Evolutionary conservation across 2,888 invertebrate species (phyloP), one percentile per base, ranked within the genome.

Genomic region (Troides helena): DNA sequence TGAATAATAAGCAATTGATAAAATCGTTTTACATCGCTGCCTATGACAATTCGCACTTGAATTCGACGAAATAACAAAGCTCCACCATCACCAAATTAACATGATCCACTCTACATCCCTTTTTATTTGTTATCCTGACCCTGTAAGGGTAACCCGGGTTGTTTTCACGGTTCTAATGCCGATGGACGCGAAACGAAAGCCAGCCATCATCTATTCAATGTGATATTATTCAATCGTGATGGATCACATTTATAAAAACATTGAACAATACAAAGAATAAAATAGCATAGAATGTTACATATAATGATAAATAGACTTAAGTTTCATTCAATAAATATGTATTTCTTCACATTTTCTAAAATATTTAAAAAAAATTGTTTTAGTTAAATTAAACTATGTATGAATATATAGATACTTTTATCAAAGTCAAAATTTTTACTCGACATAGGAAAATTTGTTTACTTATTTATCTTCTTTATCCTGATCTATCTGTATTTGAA

Each of bases 21-120:
- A 87, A 89, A 87, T 86, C 87, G 80, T 81, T 84, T 83, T 81
- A 80, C 77, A 77, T 73, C 77, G 72, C 87, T 88, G 89, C 81
- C 86, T 87, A 86, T 89, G 89, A 90, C 89, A 89, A 89, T 89
- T 88, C 88, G 85, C 88, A 88, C 88, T 89, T 85, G 82, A 86
- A 88, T 86, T 85, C 83, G 81, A 86, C 82, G 84, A 80, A 83
- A 83, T 82, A 85, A 89, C 89, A 89, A 89, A 88, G 82, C 85
- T 81, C 76, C 73, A 72, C 74, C 73, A 78, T 77, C 77, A 80
- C 89, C 89, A 85, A 70, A 68, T 72, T 79, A 79, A 64, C 63
- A 67, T 76, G 86, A 77, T 67, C 83, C 74, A 70, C 72, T 75
- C 81, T 78, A 81, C 77, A 77, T 78, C 76, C 74, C 71, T 74